A percentile compares a stretch with the other conserved stretches of the same genome.
Conservation (phyloP, 2,113 vertebrate genomes). For the Sapayoa aenigma region DNA sequence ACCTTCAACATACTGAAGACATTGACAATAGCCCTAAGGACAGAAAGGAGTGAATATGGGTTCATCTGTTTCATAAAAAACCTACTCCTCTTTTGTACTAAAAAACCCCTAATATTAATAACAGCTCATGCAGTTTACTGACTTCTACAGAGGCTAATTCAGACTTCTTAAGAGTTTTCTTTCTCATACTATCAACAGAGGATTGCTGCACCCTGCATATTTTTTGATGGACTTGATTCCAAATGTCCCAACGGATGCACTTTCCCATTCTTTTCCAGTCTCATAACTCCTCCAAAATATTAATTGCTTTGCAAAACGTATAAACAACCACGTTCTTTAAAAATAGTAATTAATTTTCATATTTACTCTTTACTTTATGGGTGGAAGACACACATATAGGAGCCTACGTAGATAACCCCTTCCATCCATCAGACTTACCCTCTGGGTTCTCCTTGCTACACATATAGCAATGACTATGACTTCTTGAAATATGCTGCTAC, state of each 20-base stretch:
- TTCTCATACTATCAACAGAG: neutral
- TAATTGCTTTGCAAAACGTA: neutral
- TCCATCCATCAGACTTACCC: neutral
- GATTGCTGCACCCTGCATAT: neutral
- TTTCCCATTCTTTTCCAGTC: neutral
- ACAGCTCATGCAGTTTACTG: neutral
- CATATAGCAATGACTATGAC: neutral
- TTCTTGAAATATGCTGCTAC: neutral
- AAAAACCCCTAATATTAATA: neutral
- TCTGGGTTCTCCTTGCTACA: neutral
- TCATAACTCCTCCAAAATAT: neutral
- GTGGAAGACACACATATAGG: neutral
- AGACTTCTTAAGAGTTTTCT: neutral
- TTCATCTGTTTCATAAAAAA: neutral
- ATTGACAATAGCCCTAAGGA: conserved; percentile 82
- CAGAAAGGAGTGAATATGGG: neutral
- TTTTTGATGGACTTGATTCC: neutral
- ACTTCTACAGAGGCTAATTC: neutral
- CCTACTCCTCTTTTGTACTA: neutral
- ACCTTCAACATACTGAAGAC: conserved; percentile 80
- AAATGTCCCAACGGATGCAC: neutral
- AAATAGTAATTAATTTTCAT: neutral
- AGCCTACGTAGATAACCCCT: neutral
- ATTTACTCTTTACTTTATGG: neutral
- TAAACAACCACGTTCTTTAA: neutral